These are phyloP conservation scores for Geotrypetes seraphini DNA, from an alignment of 2,797 vertebrate genomes.

Conservation along the genomic window DNA sequence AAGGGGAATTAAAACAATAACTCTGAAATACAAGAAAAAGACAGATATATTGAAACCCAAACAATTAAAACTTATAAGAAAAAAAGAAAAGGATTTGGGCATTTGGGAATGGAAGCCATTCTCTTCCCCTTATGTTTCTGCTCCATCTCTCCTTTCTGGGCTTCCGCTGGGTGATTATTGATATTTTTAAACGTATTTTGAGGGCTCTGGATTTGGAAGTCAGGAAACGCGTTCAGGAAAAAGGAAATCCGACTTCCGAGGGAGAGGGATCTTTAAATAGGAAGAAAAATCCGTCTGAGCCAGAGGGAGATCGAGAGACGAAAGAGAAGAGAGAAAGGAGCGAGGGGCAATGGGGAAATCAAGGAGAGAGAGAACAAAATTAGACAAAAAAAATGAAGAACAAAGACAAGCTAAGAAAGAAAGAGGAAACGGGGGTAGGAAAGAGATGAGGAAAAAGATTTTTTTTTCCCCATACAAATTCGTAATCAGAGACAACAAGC, in stretches of 20 bases:
- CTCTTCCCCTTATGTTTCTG: slow-evolving; percentile 32
- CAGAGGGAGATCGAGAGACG: slow-evolving; percentile 5
- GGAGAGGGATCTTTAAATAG: slow-evolving; percentile 65
- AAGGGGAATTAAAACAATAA: too few species aligned
- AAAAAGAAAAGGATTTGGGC: too few species aligned
- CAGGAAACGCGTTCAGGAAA: slow-evolving; percentile 99
- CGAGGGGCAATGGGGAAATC: neutral
- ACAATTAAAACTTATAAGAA: too few species aligned
- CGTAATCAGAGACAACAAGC: neutral
- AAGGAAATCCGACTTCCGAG: slow-evolving; percentile 98
- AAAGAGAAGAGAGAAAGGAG: neutral
- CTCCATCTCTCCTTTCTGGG: slow-evolving; percentile 26
- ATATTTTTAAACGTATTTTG: too few species aligned
- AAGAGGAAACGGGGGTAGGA: neutral
- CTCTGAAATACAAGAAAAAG: too few species aligned
- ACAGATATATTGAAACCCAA: too few species aligned
- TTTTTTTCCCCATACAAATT: neutral
- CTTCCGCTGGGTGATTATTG: too few species aligned
- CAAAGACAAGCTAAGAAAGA: neutral
- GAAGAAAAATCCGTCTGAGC: neutral
- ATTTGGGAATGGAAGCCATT: slow-evolving; percentile 15
- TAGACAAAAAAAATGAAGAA: neutral
- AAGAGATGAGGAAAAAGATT: neutral
- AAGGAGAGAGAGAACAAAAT: neutral
- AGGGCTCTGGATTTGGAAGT: too few species aligned